A percentile compares a stretch with the other conserved stretches of the same genome.
Evolutionary conservation across 2,797 vertebrate genomes (phyloP).

Genomic region (Bradypus variegatus): DNA sequence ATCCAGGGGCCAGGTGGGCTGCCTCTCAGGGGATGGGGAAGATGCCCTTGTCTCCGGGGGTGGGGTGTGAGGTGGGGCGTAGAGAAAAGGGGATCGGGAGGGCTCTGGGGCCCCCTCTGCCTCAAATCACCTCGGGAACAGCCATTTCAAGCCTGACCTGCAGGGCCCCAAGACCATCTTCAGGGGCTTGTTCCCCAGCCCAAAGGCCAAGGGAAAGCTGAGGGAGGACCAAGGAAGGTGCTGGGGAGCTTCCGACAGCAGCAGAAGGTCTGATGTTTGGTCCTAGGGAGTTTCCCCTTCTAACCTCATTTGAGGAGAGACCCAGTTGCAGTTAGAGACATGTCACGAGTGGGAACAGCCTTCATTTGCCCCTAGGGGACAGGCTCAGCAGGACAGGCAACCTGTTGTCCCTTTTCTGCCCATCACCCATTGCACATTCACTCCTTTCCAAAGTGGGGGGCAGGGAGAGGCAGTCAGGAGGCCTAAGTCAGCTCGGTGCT

Average conservation of each 20-base stretch:
- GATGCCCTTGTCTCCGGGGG: constrained; percentile 53
- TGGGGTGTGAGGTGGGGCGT: background rate
- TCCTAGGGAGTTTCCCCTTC: background rate
- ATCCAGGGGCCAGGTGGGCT: constrained; percentile 66
- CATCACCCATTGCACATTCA: background rate
- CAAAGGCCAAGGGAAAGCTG: background rate
- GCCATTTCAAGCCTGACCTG: constrained; percentile 77
- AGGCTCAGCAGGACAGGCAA: background rate
- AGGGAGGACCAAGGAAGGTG: background rate
- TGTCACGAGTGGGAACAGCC: background rate
- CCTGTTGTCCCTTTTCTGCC: constrained; percentile 4
- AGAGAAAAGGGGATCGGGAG: background rate
- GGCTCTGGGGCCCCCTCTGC: constrained; percentile 55
- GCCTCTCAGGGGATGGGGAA: constrained; percentile 32
- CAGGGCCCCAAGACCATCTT: constrained; percentile 39
- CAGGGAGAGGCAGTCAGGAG: background rate
- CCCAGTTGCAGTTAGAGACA: background rate
- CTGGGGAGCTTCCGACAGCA: background rate
- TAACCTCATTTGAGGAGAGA: background rate
- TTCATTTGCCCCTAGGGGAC: background rate
- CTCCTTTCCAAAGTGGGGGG: background rate
- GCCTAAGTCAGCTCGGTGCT: constrained; percentile 54
- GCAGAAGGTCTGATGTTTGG: background rate
- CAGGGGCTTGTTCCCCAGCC: background rate
- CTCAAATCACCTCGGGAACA: constrained; percentile 58